Percentiles rank a stretch among this genome's conserved stretches.
Conservation (phyloP, 1,140 invertebrate species). For the Saccostrea echinata region DNA sequence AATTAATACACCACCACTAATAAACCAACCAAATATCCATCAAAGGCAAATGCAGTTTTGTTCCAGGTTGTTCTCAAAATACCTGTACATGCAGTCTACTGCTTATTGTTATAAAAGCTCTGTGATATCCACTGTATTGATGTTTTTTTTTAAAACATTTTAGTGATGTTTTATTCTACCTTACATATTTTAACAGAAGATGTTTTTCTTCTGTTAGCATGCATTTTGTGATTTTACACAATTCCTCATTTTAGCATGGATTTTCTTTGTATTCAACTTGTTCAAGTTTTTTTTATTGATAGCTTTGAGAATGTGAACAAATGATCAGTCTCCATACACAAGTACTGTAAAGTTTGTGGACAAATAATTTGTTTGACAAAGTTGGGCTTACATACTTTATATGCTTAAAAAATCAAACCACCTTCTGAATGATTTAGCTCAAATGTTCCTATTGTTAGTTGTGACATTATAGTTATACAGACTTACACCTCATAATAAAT, state of each 20-base stretch:
- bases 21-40: too few relatives aligned
- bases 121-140: not conserved
- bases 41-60: not conserved
- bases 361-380: not conserved
- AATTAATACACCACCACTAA: too few relatives aligned
- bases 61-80: not conserved
- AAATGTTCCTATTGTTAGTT: constrained; percentile 1
- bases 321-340: not conserved
- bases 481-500: constrained; percentile 34
- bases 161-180: not conserved
- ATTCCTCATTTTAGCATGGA: not conserved
- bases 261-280: not conserved
- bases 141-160: not conserved
- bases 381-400: not conserved
- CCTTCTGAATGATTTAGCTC: not conserved
- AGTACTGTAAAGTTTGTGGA: not conserved
- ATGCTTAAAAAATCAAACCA: constrained; percentile 2
- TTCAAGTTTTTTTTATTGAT: not conserved
- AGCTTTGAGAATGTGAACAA: constrained; percentile 19
- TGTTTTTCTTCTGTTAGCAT: not conserved
- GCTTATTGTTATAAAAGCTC: not conserved
- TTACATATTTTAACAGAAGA: not conserved
- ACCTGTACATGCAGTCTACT: not conserved
- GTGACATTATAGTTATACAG: constrained; percentile 22
- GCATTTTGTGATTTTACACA: constrained; percentile 6